Evolutionary conservation across 2,888 invertebrate species (phyloP), one percentile per base, ranked within the genome.

Genomic region (Pristionchus arcanus): DNA sequence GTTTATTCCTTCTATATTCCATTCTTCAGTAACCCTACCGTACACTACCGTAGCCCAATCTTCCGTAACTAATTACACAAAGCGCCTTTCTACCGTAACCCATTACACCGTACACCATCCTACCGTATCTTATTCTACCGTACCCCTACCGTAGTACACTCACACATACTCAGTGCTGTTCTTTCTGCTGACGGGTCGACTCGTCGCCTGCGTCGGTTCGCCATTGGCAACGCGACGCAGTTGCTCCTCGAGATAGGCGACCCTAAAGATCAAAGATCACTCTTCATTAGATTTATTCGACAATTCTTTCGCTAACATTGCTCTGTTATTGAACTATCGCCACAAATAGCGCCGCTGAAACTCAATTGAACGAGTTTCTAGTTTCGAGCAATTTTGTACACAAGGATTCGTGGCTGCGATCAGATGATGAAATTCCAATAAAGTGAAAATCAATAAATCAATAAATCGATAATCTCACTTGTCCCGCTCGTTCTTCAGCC

Each of bases 401-500:
- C n/a, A n/a, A n/a, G n/a, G n/a, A n/a, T n/a, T n/a, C n/a, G n/a
- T n/a, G n/a, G n/a, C n/a, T n/a, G n/a, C n/a, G n/a, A n/a, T n/a
- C 63, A 63, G 63, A 19, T n/a, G 25, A 63, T 63, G 19, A 63
- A 15, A 21, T 63, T 16, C 1, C 4, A 9, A 49, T 3, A 49
- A 49, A 49, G 5, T 9, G 42, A 49, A 49, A 59, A 21, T 59
- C 55, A 13, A 55, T 55, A 55, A 5, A 4, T 55, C 25, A 63
- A 34, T 37, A 4, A 34, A 42, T 74, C 0, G 19, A 28, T 28
- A 13, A 68, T 28, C 74, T 74, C 34, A 88, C 88, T 88, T 88
- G 88, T 88, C 88, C n/a, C 77, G 53, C 59, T 88, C 88, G 34
- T 88, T 88, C 88, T 88, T 88, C 55, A 88, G 59, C 88, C 88